These are phyloP conservation scores for Nymphalis io DNA, from an alignment of 1,140 invertebrate species.

Conservation along the genomic window DNA sequence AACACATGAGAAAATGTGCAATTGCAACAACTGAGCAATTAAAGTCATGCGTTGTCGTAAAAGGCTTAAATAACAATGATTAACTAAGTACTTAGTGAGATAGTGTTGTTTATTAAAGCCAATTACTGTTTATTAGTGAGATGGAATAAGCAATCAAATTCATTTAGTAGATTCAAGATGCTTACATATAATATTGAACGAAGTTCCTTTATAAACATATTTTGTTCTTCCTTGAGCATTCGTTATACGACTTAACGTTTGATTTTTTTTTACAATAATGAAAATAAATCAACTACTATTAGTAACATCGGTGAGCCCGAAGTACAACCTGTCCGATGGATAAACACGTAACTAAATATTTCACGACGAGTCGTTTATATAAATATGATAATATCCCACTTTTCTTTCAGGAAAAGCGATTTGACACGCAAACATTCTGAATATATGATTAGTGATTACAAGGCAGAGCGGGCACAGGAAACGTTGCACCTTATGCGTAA, in stretches of 20 bases:
- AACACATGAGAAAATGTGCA: constrained; percentile 31
- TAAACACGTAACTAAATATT: constrained; percentile 43
- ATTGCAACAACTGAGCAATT: constrained; percentile 21
- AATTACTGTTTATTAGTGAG: constrained; percentile 5
- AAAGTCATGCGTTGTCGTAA: constrained; percentile 17
- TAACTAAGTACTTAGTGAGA: constrained; percentile 8
- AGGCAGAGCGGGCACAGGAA: constrained; percentile 53
- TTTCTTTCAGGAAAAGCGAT: constrained; percentile 61
- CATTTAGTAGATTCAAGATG: background rate
- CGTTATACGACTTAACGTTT: background rate
- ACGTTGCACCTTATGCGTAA: constrained; percentile 38
- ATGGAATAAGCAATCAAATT: background rate
- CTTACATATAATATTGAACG: background rate
- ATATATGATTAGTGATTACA: constrained; percentile 54
- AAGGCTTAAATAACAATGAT: constrained; percentile 26
- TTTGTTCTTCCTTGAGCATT: background rate
- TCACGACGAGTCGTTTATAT: constrained; percentile 47
- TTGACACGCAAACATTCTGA: constrained; percentile 54
- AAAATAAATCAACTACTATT: background rate
- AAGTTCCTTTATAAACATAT: background rate
- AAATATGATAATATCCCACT: constrained; percentile 70
- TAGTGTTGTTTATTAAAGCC: constrained; percentile 4
- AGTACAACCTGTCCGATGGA: background rate
- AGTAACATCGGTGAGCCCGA: background rate
- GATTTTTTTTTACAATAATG: background rate